Evolutionary conservation across 2,888 invertebrate genomes (phyloP).

Genomic region (Pandemis heparana): DNA sequence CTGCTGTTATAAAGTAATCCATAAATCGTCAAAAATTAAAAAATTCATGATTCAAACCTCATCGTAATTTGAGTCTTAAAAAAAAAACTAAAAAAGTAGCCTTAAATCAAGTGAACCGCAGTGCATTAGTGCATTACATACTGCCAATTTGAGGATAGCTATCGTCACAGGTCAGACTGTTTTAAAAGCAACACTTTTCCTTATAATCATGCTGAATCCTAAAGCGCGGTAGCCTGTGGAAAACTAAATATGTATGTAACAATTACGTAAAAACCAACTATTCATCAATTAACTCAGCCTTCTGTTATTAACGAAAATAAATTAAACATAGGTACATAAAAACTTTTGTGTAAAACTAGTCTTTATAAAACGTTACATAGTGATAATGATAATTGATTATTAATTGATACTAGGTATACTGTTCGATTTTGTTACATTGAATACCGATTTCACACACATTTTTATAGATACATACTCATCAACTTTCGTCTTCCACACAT

Average conservation of each 20-base stretch:
- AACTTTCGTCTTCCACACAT: not conserved
- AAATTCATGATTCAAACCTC: no score
- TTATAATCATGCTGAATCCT: not conserved
- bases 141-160: no score
- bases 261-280: not conserved
- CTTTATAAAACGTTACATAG: slow-evolving; percentile 43
- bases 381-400: not conserved
- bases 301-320: slow-evolving; percentile 59
- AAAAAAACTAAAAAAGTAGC: no score
- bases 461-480: not conserved
- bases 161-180: no score
- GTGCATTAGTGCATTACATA: no score
- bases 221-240: not conserved
- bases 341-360: slow-evolving; percentile 49
- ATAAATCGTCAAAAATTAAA: no score
- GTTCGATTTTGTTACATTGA: slow-evolving; percentile 1
- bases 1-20: no score
- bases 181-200: not conserved
- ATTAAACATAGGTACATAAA: slow-evolving; percentile 56
- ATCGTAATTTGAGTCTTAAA: no score
- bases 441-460: not conserved
- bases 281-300: slow-evolving; percentile 34
- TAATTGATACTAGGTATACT: not conserved
- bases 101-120: no score
- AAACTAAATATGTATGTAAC: slow-evolving; percentile 15